phyloP scores from a whole-genome alignment of 2,888 invertebrate genomes.

The Brachycybe producta region DNA sequence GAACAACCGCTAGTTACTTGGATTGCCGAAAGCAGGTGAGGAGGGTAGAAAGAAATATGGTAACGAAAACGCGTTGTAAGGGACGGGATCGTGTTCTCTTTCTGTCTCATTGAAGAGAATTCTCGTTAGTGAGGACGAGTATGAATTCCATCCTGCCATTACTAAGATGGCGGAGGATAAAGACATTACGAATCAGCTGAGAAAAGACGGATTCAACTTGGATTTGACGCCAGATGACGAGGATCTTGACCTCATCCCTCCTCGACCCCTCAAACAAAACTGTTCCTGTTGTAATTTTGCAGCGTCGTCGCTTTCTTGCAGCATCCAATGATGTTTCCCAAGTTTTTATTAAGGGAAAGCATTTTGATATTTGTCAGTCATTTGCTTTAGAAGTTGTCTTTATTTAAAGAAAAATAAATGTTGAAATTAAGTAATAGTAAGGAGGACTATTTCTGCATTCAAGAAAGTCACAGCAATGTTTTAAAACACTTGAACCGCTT shows the following conservation, averaged over 20 bases:
- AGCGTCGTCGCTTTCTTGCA: conserved; percentile 7
- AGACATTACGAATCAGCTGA: conserved; percentile 45
- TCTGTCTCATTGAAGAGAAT: neutral
- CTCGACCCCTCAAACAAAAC: conserved; percentile 35
- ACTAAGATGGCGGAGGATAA: conserved; percentile 35
- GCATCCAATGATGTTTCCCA: conserved; percentile 8
- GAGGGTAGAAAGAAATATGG: neutral
- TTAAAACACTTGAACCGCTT: too few species aligned
- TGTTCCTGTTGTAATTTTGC: conserved; percentile 35
- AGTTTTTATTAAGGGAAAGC: neutral
- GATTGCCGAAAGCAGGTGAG: conserved; percentile 43
- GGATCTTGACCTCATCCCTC: conserved; percentile 40
- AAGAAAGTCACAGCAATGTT: too few species aligned
- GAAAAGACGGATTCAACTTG: conserved; percentile 43
- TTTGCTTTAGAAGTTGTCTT: too few species aligned
- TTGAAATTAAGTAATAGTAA: too few species aligned
- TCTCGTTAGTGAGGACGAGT: conserved; percentile 30
- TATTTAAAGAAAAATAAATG: too few species aligned
- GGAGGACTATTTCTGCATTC: too few species aligned
- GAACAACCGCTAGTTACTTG: conserved; percentile 46
- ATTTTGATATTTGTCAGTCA: neutral
- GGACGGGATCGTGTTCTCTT: neutral
- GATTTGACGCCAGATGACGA: conserved; percentile 45
- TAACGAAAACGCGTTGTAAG: neutral
- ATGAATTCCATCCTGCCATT: conserved; percentile 34